A percentile compares a stretch with the other conserved stretches of the same genome.
Evolutionary conservation across 2,113 vertebrate genomes (phyloP).

Genomic region (Solea solea): DNA sequence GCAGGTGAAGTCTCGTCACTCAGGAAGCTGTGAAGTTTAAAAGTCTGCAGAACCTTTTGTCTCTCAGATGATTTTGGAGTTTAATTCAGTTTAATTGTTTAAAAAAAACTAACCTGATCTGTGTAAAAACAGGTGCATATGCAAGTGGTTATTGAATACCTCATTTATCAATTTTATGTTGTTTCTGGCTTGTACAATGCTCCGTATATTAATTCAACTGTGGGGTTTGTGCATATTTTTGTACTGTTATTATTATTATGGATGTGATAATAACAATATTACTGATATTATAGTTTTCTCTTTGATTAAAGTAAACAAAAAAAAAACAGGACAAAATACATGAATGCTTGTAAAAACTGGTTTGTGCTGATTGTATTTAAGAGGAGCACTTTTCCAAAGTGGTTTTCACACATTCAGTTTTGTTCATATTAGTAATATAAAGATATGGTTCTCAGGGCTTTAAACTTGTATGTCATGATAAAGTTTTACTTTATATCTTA

Average conservation of each 20-base stretch:
- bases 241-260: conserved; percentile 81
- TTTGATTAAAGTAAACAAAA: conserved; percentile 77
- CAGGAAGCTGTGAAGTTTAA: conserved; percentile 78
- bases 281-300: conserved; percentile 82
- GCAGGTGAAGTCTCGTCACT: conserved; percentile 72
- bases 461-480: conserved; percentile 85
- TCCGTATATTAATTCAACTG: conserved; percentile 81
- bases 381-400: conserved; percentile 83
- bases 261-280: conserved; percentile 81
- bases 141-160: conserved; percentile 83
- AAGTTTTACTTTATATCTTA: conserved; percentile 85
- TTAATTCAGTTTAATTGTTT: conserved; percentile 76
- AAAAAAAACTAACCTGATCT: conserved; percentile 72
- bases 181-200: conserved; percentile 82
- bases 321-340: conserved; percentile 74
- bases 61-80: conserved; percentile 72
- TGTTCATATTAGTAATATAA: conserved; percentile 86
- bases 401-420: conserved; percentile 82
- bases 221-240: conserved; percentile 86
- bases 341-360: conserved; percentile 82
- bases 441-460: conserved; percentile 86
- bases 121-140: conserved; percentile 80
- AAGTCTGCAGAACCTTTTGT: conserved; percentile 73
- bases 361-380: conserved; percentile 86
- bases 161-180: conserved; percentile 82